Base-by-base conservation (phyloP, 2,113 vertebrate genomes). In the Myocastor coypus region DNA sequence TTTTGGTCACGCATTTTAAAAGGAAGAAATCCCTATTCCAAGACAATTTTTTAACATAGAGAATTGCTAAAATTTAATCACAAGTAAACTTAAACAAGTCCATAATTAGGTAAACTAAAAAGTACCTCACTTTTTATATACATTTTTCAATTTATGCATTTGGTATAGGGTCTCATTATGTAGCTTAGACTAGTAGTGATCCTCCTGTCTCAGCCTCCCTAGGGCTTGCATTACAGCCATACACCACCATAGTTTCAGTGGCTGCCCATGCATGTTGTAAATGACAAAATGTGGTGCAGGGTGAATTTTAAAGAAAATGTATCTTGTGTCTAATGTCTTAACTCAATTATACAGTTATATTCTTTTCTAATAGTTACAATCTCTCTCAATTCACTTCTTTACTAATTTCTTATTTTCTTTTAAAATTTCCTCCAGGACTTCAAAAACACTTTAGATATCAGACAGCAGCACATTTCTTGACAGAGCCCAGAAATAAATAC, bases 21-120 rank as follows among this genome's bases (percentile, higher is more conserved):
- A 87, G 2, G 28, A 84, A 83, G 40, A 12, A 73, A 71, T 10
- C 71, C 89, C 24, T 14, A 46, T 83, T 83, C 7, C 7, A 83
- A 3, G 14, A 28, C 81, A 16, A 94, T 9, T 80, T 40, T 78
- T 94, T 82, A 89, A 61, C 66, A 89, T 91, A 95, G 61, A 91
- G 0, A 93, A 75, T 10, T 37, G 7, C 83, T 93, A 92, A 94
- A 90, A 95, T 40, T 88, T 37, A 83, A 86, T 55, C 26, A 92
- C 86, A 61, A 84, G 32, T 86, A 19, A 89, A 92, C 87, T 92
- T 77, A 93, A 91, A 8, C 17, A 69, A 84, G 9, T 50, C 13
- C 7, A 75, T 26, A 73, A 68, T 77, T 92, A 89, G 52, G 1
- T 89, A 89, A 75, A 93, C 16, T 93, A 64, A 64, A 85, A n/a